Evolutionary conservation across 2,113 vertebrate genomes (phyloP).

Genomic region (Rhipidura dahli): DNA sequence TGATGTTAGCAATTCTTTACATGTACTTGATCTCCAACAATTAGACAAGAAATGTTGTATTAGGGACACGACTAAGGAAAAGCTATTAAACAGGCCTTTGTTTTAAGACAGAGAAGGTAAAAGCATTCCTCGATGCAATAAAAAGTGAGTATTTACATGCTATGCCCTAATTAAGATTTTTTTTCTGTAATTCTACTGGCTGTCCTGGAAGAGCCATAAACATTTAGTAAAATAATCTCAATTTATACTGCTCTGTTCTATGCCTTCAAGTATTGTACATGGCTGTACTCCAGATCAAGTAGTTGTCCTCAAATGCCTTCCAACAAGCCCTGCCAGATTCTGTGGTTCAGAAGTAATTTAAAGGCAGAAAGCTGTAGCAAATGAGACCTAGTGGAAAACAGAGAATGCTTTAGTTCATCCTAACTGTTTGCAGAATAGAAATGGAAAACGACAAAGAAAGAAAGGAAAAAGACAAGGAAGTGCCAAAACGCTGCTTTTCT

Average conservation of each 20-base stretch:
- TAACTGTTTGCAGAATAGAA: conserved; percentile 62
- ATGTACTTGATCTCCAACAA: conserved; percentile 40
- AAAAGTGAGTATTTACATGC: conserved; percentile 60
- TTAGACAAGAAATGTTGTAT: conserved; percentile 45
- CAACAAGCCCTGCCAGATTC: conserved; percentile 76
- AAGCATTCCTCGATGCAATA: conserved; percentile 64
- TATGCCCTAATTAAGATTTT: conserved; percentile 49
- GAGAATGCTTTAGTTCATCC: conserved; percentile 69
- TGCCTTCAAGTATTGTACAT: conserved; percentile 81
- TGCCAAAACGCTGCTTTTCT: conserved; percentile 4
- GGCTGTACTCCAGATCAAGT: conserved; percentile 79
- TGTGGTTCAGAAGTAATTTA: conserved; percentile 82
- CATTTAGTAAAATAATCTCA: conserved; percentile 76
- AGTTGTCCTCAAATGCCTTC: conserved; percentile 84
- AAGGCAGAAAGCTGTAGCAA: conserved; percentile 83
- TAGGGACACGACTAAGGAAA: conserved; percentile 18
- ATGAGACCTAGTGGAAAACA: conserved; percentile 83
- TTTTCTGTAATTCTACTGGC: conserved; percentile 61
- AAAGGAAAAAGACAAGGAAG: conserved; percentile 33
- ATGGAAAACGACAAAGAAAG: conserved; percentile 54
- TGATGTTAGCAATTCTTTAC: conserved; percentile 31
- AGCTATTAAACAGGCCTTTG: conserved; percentile 34
- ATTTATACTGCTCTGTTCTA: conserved; percentile 74
- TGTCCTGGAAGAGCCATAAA: conserved; percentile 68
- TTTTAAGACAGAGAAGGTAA: conserved; percentile 51